These are phyloP conservation scores for Atrichornis clamosus DNA, from an alignment of 2,113 vertebrate genomes.

Conservation along the genomic window DNA sequence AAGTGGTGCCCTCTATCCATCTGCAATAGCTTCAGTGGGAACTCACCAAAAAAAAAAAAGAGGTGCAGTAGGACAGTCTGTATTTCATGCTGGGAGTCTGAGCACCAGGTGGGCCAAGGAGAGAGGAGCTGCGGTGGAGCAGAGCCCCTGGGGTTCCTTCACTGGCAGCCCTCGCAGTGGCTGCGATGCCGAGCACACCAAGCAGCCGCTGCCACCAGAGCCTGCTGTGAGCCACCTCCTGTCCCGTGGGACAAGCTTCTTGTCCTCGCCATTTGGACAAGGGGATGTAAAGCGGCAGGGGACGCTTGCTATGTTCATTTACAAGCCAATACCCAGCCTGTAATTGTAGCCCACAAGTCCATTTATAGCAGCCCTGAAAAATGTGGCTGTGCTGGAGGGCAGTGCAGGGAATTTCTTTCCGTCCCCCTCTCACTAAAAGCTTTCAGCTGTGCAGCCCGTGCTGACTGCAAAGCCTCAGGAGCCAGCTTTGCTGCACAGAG, in stretches of 20 bases:
- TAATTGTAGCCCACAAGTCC: background rate
- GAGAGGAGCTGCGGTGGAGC: background rate
- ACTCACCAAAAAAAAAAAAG: background rate
- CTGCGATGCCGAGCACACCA: fast-evolving
- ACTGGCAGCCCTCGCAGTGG: background rate
- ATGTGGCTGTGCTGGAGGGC: background rate
- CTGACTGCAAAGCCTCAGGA: background rate
- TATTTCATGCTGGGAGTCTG: background rate
- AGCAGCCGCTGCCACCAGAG: background rate
- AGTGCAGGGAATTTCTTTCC: background rate
- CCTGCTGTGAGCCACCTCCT: background rate
- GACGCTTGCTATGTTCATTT: background rate
- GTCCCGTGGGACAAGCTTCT: background rate
- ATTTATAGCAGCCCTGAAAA: background rate
- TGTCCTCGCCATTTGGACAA: background rate
- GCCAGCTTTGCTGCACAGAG: background rate
- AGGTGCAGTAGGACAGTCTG: background rate
- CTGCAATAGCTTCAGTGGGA: background rate
- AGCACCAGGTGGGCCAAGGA: background rate
- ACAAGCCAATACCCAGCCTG: background rate
- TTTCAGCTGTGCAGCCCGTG: background rate
- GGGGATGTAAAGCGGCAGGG: background rate
- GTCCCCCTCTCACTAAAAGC: background rate
- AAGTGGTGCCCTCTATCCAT: background rate
- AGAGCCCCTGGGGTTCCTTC: background rate